These are phyloP conservation scores for Mycteria americana DNA, from an alignment of 2,797 vertebrate species.

Conservation along the genomic window DNA sequence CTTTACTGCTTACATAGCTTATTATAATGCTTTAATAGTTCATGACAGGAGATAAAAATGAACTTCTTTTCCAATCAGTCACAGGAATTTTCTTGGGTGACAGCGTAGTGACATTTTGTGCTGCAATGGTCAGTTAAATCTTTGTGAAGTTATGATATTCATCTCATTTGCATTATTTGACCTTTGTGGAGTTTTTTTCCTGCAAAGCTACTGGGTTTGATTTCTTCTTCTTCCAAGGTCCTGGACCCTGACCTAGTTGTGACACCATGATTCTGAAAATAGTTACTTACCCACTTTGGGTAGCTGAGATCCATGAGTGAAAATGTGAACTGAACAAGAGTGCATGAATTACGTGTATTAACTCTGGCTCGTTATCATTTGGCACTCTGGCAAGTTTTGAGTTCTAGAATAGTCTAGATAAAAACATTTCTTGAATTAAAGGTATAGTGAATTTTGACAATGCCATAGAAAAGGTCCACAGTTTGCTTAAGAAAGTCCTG, in stretches of 20 bases:
- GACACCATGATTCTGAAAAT: neutral
- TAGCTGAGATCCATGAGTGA: neutral
- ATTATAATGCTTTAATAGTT: neutral
- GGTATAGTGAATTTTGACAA: neutral
- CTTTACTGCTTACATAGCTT: neutral
- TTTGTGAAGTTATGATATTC: neutral
- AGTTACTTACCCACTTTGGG: neutral
- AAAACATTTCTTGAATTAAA: neutral
- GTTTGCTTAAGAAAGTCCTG: neutral
- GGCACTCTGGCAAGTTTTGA: neutral
- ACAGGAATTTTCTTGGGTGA: neutral
- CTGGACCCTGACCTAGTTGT: neutral
- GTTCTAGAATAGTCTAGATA: neutral
- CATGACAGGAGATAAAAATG: neutral
- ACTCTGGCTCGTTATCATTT: neutral
- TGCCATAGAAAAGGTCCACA: neutral
- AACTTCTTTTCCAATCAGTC: slow-evolving; percentile 10
- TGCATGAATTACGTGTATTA: neutral
- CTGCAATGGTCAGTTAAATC: neutral
- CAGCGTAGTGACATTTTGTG: neutral
- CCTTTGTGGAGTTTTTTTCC: neutral
- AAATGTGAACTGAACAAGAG: neutral
- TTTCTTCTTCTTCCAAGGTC: neutral
- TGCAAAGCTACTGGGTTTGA: neutral
- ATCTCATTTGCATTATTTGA: slow-evolving; percentile 2